These are phyloP conservation scores for Chlorodrepanis virens DNA, from an alignment of 2,113 vertebrate genomes.

Conservation along the genomic window DNA sequence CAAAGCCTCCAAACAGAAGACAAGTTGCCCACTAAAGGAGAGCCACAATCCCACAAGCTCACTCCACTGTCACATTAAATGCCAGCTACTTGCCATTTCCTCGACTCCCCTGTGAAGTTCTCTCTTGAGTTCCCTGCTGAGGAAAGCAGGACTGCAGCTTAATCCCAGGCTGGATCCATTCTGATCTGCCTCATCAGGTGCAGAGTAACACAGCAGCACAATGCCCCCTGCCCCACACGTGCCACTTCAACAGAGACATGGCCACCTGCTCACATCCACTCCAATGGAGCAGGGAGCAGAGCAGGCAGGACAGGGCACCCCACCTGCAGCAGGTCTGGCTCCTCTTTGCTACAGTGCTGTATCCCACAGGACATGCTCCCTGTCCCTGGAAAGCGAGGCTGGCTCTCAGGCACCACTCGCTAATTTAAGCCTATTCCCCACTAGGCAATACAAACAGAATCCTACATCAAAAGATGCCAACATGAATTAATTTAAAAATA, in stretches of 20 bases:
- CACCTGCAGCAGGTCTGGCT: background rate
- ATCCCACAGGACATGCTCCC: rapidly evolving
- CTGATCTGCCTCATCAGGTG: background rate
- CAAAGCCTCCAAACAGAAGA: background rate
- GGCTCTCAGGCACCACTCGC: rapidly evolving
- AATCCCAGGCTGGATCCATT: background rate
- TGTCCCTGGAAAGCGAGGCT: background rate
- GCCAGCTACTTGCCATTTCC: background rate
- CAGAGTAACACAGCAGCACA: background rate
- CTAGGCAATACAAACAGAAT: background rate
- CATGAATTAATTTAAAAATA: background rate
- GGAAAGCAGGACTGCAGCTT: background rate
- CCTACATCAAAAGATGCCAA: background rate
- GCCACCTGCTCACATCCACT: background rate
- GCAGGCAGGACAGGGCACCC: background rate
- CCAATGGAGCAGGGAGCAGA: background rate
- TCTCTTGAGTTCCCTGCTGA: background rate
- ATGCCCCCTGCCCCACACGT: rapidly evolving
- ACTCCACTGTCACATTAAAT: background rate
- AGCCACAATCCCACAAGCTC: rapidly evolving
- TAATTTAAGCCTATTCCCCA: background rate
- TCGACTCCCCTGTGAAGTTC: background rate
- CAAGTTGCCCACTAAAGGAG: background rate
- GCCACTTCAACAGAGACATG: rapidly evolving
- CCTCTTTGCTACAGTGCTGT: rapidly evolving